phyloP scores from a whole-genome alignment of 2,797 vertebrate species.

The Coracias cyanogaster region DNA sequence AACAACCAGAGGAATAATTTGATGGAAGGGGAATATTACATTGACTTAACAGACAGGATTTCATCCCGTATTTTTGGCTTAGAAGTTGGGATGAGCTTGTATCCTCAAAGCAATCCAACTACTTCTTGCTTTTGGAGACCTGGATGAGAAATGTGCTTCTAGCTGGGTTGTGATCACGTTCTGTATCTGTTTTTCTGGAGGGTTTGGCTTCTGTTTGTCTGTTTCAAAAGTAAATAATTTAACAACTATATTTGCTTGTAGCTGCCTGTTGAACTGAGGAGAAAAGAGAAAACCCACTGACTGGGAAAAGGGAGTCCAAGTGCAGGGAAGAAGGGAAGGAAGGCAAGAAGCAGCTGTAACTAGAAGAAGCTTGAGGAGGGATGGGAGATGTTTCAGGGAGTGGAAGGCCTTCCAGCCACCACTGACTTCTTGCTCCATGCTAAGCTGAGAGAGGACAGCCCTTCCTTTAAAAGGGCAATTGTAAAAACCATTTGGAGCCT shows the following conservation, averaged over 20 bases:
- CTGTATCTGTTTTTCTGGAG: not conserved
- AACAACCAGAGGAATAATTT: not conserved
- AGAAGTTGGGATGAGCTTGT: not conserved
- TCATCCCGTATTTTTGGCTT: not conserved
- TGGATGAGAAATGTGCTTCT: not conserved
- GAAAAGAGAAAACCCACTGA: not conserved
- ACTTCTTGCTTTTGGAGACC: not conserved
- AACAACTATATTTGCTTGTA: not conserved
- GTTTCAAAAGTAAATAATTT: not conserved
- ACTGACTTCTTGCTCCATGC: not conserved
- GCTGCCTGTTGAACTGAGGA: not conserved
- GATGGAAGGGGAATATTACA: not conserved
- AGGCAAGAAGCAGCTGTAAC: not conserved
- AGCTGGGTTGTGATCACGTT: not conserved
- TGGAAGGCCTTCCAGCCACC: not conserved
- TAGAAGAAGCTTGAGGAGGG: not conserved
- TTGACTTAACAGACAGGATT: not conserved
- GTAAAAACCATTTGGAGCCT: not conserved
- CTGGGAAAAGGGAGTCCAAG: not conserved
- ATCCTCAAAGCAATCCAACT: not conserved
- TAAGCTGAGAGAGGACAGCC: not conserved
- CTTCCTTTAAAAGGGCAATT: not conserved
- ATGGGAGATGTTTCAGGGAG: not conserved
- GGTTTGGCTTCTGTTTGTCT: not conserved
- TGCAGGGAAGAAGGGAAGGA: not conserved